Percentiles rank a stretch among this genome's conserved stretches.
These are phyloP conservation scores for Malthinus flaveolus DNA, from an alignment of 2,888 invertebrate species.

Conservation along the genomic window DNA sequence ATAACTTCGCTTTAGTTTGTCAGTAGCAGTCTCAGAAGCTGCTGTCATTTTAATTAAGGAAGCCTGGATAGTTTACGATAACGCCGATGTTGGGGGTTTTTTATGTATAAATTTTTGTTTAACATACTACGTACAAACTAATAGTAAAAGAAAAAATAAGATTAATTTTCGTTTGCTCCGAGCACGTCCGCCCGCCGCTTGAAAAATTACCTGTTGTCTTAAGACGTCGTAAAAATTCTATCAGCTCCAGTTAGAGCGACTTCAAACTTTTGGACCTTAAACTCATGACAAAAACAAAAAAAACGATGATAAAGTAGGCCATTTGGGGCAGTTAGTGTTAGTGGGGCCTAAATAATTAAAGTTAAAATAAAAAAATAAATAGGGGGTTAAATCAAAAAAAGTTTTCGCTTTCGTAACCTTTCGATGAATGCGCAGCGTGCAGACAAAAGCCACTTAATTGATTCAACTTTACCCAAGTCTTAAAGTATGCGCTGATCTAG, in stretches of 20 bases:
- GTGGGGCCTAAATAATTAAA: slow-evolving; percentile 11
- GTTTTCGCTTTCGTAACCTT: no score
- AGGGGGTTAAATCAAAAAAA: no score
- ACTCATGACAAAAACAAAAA: slow-evolving; percentile 3
- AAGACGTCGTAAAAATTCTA: slow-evolving; percentile 20
- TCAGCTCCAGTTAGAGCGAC: neutral
- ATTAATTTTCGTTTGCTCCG: slow-evolving; percentile 22
- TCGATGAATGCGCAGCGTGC: no score
- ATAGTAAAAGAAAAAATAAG: neutral
- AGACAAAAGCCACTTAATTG: no score
- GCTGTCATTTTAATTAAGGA: slow-evolving; percentile 36
- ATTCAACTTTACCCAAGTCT: no score
- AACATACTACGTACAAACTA: slow-evolving; percentile 3
- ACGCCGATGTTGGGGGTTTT: slow-evolving; percentile 11
- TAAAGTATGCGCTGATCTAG: no score
- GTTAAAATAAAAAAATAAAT: no score
- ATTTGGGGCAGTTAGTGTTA: slow-evolving; percentile 19
- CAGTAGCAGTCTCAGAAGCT: slow-evolving; percentile 34
- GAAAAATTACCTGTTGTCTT: slow-evolving; percentile 19
- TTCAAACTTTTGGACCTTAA: slow-evolving; percentile 10
- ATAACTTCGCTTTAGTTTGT: slow-evolving; percentile 25
- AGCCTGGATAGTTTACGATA: slow-evolving; percentile 31
- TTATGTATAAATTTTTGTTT: slow-evolving; percentile 6
- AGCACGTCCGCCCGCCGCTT: slow-evolving; percentile 16
- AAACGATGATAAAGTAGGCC: slow-evolving; percentile 6